A percentile compares a stretch with the other conserved stretches of the same genome.
Conservation (phyloP, 2,797 vertebrate species). For the Sphenodon punctatus region DNA sequence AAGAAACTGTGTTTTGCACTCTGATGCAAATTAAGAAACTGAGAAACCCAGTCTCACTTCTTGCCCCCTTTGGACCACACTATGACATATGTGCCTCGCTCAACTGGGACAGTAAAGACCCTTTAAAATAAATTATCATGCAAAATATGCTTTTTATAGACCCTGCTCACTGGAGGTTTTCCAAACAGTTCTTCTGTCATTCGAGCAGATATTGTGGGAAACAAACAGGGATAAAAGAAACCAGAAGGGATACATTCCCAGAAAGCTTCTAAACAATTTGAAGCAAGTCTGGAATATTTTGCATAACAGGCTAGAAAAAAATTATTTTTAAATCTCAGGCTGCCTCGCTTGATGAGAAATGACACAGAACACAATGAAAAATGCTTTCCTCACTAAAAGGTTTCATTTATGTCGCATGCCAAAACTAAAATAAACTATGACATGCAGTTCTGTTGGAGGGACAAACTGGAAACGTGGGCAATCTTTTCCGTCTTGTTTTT, state of each 20-base stretch:
- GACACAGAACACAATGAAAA: slow-evolving; percentile 29
- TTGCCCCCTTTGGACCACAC: not conserved
- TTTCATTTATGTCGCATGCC: slow-evolving; percentile 50
- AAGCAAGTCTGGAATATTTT: slow-evolving; percentile 5
- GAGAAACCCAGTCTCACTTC: not conserved
- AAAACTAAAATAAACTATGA: slow-evolving; percentile 56
- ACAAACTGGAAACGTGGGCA: slow-evolving; percentile 49
- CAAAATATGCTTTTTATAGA: slow-evolving; percentile 14
- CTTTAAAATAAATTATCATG: not conserved
- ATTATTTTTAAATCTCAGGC: not conserved
- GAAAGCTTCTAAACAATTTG: not conserved
- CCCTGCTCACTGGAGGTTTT: not conserved
- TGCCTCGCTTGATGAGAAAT: not conserved
- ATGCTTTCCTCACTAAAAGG: slow-evolving; percentile 43
- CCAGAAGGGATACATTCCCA: not conserved
- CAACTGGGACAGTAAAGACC: not conserved
- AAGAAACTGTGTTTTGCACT: slow-evolving; percentile 11
- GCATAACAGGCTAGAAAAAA: slow-evolving; percentile 5
- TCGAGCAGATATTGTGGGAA: slow-evolving; percentile 14
- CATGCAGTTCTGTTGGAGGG: slow-evolving; percentile 53
- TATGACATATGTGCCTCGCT: not conserved
- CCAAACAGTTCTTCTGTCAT: not conserved
- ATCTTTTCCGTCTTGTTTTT: slow-evolving; percentile 33
- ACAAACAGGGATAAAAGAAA: slow-evolving; percentile 12
- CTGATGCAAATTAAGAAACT: not conserved